Conservation (phyloP, 2,113 vertebrate species). For the Odontesthes bonariensis region DNA sequence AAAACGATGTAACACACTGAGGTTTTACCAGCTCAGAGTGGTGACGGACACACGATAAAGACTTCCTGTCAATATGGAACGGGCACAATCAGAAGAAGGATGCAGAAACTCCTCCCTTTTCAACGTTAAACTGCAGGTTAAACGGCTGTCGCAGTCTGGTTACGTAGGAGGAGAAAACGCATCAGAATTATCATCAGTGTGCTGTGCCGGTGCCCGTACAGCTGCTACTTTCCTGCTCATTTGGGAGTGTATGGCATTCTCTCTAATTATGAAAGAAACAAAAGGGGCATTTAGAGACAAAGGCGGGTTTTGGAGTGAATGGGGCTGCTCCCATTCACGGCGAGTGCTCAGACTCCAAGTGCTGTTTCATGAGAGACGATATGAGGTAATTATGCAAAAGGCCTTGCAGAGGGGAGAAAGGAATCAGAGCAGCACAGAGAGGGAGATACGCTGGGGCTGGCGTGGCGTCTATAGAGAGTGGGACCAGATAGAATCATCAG, state of each 20-base stretch:
- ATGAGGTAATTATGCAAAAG: conserved; percentile 64
- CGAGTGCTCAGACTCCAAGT: conserved; percentile 58
- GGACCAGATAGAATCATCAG: conserved; percentile 68
- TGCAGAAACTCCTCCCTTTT: conserved; percentile 2
- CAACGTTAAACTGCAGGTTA: conserved; percentile 5
- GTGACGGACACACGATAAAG: neutral
- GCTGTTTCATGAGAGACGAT: conserved; percentile 57
- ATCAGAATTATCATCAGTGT: no score
- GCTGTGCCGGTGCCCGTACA: conserved; percentile 42
- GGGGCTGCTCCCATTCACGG: conserved; percentile 44
- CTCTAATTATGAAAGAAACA: conserved; percentile 71
- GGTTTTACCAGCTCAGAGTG: no score
- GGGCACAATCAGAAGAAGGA: neutral
- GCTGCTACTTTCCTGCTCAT: conserved; percentile 53
- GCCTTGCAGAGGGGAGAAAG: conserved; percentile 26
- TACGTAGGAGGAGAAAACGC: neutral
- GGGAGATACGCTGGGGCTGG: conserved; percentile 42
- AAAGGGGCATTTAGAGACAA: conserved; percentile 70
- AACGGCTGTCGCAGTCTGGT: neutral
- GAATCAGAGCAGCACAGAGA: conserved; percentile 9
- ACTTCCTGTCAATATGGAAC: conserved; percentile 18
- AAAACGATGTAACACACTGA: no score
- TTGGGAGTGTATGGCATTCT: conserved; percentile 60
- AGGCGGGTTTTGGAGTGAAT: conserved; percentile 55
- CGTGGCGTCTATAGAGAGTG: conserved; percentile 30